Percentiles rank a stretch among this genome's conserved stretches.
Conservation (phyloP, 2,113 vertebrate genomes). For the Anolis sagrei region DNA sequence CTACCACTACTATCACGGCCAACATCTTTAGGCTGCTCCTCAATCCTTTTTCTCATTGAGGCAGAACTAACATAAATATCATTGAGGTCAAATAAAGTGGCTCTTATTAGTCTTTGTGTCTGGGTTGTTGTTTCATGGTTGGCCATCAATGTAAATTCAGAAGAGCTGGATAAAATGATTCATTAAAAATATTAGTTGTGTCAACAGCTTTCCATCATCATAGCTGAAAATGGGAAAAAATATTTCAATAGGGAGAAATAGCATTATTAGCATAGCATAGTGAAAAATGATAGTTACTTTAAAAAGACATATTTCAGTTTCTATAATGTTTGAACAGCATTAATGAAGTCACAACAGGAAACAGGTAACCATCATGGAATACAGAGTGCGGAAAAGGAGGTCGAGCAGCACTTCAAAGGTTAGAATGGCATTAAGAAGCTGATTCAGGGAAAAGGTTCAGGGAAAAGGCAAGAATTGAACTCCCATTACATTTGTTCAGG, state of each 20-base stretch:
- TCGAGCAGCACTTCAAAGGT: slow-evolving; percentile 20
- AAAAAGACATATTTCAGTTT: neutral
- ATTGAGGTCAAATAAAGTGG: no score
- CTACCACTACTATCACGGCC: no score
- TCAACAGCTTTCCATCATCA: neutral
- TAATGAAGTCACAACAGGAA: neutral
- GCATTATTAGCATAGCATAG: no score
- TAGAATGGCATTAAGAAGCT: slow-evolving; percentile 50
- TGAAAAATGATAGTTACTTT: neutral
- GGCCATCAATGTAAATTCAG: neutral
- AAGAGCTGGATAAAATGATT: neutral
- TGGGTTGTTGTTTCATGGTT: no score
- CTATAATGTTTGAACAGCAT: neutral
- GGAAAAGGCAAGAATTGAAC: slow-evolving; percentile 37
- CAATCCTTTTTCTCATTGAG: neutral
- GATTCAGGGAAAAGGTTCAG: slow-evolving; percentile 39
- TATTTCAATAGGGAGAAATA: neutral
- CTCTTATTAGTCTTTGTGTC: no score
- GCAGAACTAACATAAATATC: no score
- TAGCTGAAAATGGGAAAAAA: neutral
- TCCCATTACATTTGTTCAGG: slow-evolving; percentile 37
- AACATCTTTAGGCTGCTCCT: neutral
- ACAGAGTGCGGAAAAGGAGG: neutral
- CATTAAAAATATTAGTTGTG: neutral
- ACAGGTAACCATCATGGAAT: slow-evolving; percentile 20